Evolutionary conservation across 1,140 invertebrate species (phyloP), one percentile per base, ranked within the genome.

Genomic region (Magallana gigas): DNA sequence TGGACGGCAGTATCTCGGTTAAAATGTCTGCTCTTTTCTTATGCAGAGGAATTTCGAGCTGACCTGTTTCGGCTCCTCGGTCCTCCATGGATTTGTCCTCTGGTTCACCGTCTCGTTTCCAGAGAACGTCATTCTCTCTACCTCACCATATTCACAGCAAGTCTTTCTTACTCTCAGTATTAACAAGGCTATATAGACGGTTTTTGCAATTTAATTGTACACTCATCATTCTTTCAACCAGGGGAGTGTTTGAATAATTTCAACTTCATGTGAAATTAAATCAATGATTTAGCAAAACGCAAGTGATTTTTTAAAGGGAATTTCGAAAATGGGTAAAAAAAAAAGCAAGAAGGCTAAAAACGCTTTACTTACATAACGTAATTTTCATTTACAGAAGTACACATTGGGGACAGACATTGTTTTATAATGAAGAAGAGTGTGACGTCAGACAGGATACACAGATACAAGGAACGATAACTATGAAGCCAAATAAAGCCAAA

Each of bases 371-470:
- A 58, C 48, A 16, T 18, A 64, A 64, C 4, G 62, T 16, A 18
- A 18, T 18, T 64, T 64, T 64, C 14, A 64, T 64, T 83, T 83
- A 6, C 36, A 88, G 87, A 57, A 99, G 99, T 93, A 99, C 99
- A 7, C 99, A 99, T 93, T 99, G 99, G 99, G 99, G 99, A 95
- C 99, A 99, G 95, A 99, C 99, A 0, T 98, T 99, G 1, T 99
- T 99, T 94, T 99, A 99, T 94, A 97, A 99, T 12, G 90, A 91
- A 23, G 36, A 85, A 18, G 85, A 88, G 0, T 62, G 90, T 9
- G 58, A 84, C 8, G 88, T 91, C 7, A 88, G 88, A 9, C 85
- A 88, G 16, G 88, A 60, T 8, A 88, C 87, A 8, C 7, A 3
- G 8, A 59, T 88, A 7, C 58, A 18, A 23, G 87, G 87, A 56